phyloP scores from a whole-genome alignment of 2,888 invertebrate species.

The Eutolmus rufibarbis region DNA sequence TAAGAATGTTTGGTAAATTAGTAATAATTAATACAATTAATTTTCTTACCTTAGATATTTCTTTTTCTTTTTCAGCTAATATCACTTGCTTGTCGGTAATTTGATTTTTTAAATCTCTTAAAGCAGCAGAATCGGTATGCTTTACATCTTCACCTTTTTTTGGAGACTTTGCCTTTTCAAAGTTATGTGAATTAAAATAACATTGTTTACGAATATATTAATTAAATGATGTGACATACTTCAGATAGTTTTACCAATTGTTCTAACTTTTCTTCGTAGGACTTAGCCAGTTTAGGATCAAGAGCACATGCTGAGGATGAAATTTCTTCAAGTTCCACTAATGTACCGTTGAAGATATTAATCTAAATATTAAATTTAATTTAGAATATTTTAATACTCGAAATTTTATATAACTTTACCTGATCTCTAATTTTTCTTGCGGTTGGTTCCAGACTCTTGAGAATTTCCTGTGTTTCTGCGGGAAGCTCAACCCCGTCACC shows the following conservation, averaged over 20 bases:
- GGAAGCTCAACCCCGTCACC: slow-evolving; percentile 9
- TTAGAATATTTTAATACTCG: not conserved
- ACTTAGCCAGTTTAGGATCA: not conserved
- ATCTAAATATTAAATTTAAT: not conserved
- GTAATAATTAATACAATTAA: too few relatives aligned
- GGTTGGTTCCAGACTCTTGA: slow-evolving; percentile 16
- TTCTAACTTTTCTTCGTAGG: not conserved
- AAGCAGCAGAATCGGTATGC: not conserved
- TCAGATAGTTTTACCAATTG: slow-evolving; percentile 10
- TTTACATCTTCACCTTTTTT: not conserved
- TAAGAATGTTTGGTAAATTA: not conserved
- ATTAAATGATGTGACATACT: not conserved
- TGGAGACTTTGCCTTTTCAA: not conserved
- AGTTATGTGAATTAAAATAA: not conserved
- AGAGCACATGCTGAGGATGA: not conserved
- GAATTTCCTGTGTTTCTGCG: slow-evolving; percentile 22
- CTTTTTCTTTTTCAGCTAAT: slow-evolving; percentile 24
- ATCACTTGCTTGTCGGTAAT: not conserved
- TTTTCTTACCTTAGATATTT: slow-evolving; percentile 16
- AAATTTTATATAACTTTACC: not conserved
- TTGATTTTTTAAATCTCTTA: slow-evolving; percentile 29
- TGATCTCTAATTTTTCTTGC: slow-evolving; percentile 16
- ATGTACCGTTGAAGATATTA: not conserved
- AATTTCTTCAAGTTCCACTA: not conserved
- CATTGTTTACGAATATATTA: not conserved